Evolutionary conservation across 37 sponge, comb jelly and placozoan genomes (phyloP), one percentile per base, ranked within the genome.

Genomic region (Hexactinellida sp.): DNA sequence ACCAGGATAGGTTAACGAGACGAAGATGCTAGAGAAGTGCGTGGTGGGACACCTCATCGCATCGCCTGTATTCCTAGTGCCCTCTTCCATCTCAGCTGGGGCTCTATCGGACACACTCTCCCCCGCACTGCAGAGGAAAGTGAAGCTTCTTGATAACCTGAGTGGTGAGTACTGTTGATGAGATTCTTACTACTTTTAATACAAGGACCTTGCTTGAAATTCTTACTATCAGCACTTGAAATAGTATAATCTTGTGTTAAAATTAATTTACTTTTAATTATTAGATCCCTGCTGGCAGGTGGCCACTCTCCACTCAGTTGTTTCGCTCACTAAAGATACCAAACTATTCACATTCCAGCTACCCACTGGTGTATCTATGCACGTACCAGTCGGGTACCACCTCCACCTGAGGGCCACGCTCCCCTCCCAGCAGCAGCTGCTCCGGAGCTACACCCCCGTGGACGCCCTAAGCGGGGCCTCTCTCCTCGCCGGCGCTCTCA

Each of bases 381-480:
- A 71, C 0, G 90, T 95, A 0, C 96, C 96, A 10, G 85, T 86
- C 13, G 96, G 96, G 0, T 91, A 93, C 83, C 96, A 95, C 47
- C 63, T 95, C 38, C 28, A 86, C 34, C 37, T 95, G 24, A 85
- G 38, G 37, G 89, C 89, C 35, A 7, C 3, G 3, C 76, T 63
- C 76, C 76, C 76, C 34, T 25, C 0, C 84, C 86, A 35, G 85
- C 71, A 19, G 87, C 91, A 0, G 85, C 85, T 28, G 83, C 92
- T 3, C 85, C 84, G 76, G 5, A 83, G 38, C 71, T 94, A 94
- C 55, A 94, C 92, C 0, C 94, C 92, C 0, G 87, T 91, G 7
- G 38, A 38, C 82, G 10, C 21, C 37, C 25, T 86, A 9, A 36
- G 24, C 7, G 87, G 87, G 16, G 87, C 3, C 1, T 83, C 37